Evolutionary conservation across 2,888 invertebrate genomes (phyloP).

Genomic region (Tolmerus cingulatus): DNA sequence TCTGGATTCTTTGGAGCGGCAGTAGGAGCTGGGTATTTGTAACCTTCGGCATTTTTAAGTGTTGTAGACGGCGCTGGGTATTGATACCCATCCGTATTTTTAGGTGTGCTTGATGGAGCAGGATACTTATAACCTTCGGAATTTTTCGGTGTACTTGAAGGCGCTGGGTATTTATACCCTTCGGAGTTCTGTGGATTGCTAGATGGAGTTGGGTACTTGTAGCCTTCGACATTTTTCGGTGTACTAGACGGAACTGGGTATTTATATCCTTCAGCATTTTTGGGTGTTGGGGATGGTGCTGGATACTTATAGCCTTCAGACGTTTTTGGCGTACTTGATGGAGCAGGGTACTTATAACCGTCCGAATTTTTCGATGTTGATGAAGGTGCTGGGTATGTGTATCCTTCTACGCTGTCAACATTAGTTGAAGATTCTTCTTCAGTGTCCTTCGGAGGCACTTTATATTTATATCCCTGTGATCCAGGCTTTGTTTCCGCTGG

Average conservation of each 20-base stretch:
- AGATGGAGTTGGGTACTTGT: not conserved
- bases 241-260: not conserved
- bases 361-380: not conserved
- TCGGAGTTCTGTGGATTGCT: not conserved
- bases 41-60: not conserved
- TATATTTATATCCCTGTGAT: not conserved
- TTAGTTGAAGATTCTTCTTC: not conserved
- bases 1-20: not conserved
- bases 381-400: not conserved
- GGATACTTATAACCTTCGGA: not conserved
- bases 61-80: not conserved
- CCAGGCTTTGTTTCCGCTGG: not conserved
- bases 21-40: not conserved
- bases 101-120: not conserved
- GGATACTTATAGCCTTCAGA: not conserved
- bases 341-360: conserved; percentile 1
- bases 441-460: not conserved
- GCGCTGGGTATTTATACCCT: not conserved
- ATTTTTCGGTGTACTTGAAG: not conserved
- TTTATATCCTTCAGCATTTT: not conserved
- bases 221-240: not conserved
- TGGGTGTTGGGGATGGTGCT: not conserved
- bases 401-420: not conserved
- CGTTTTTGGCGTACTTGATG: not conserved
- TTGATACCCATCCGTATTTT: not conserved